Evolutionary conservation across 53 echinoderm and acorn worm species (phyloP).

Genomic region (Holothuria scabra): DNA sequence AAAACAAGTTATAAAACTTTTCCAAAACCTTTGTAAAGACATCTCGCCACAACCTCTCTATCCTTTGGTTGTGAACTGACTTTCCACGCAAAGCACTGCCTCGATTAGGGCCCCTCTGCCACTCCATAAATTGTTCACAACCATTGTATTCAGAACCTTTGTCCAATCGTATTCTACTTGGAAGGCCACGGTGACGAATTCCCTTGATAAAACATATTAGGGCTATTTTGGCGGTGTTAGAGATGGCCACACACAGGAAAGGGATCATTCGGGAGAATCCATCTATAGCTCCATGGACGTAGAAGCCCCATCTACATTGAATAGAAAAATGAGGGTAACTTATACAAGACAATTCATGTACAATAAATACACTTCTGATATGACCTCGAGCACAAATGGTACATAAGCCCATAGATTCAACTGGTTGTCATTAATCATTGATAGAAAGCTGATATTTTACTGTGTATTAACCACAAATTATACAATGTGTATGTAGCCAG

Average conservation of each 20-base stretch:
- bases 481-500: too few species aligned
- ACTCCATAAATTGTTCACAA: conserved; percentile 36
- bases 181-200: conserved; percentile 16
- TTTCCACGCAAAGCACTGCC: conserved; percentile 37
- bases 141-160: conserved; percentile 38
- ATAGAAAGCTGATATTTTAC: too few species aligned
- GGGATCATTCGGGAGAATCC: conserved; percentile 2
- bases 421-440: too few species aligned
- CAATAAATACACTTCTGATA: neutral
- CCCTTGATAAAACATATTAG: conserved; percentile 31
- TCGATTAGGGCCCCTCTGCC: conserved; percentile 38
- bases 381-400: too few species aligned
- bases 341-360: neutral
- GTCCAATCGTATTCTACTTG: conserved; percentile 27
- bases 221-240: conserved; percentile 23
- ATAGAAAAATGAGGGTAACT: neutral
- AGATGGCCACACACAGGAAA: neutral
- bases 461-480: too few species aligned
- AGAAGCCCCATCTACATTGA: conserved; percentile 37
- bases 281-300: conserved; percentile 21
- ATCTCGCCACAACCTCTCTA: conserved; percentile 53
- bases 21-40: conserved; percentile 48
- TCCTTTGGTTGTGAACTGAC: conserved; percentile 55
- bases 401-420: too few species aligned
- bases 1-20: conserved; percentile 43